Evolutionary conservation across 1,140 invertebrate species (phyloP).

Genomic region (Neuroterus valhalla): DNA sequence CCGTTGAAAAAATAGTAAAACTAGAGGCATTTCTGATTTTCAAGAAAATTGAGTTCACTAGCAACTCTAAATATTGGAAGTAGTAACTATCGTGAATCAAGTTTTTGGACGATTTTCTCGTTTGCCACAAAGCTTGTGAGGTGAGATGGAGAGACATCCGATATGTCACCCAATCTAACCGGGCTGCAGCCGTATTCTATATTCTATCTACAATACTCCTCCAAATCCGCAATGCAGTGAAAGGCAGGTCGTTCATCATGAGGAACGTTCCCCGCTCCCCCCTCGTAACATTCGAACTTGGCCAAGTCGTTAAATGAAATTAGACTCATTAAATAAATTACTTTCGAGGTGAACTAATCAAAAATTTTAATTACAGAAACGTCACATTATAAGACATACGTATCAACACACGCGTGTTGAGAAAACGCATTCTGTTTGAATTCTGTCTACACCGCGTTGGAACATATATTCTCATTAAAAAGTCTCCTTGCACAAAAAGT

Average conservation of each 20-base stretch:
- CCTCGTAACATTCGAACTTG: slow-evolving; percentile 1
- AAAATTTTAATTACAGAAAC: slow-evolving; percentile 42
- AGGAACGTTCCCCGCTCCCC: neutral
- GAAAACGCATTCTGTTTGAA: slow-evolving; percentile 18
- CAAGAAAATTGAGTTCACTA: no score
- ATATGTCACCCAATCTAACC: slow-evolving; percentile 23
- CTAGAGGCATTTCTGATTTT: no score
- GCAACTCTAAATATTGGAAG: no score
- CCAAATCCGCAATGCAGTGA: slow-evolving; percentile 41
- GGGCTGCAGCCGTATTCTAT: neutral
- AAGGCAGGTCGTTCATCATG: slow-evolving; percentile 24
- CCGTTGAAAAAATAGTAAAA: no score
- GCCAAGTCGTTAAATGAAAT: slow-evolving; percentile 36
- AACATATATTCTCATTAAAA: slow-evolving; percentile 28
- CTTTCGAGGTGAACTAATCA: slow-evolving; percentile 35
- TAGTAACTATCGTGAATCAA: no score
- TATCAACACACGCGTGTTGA: neutral
- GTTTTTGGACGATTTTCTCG: no score
- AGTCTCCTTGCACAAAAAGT: neutral
- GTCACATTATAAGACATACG: slow-evolving; percentile 10
- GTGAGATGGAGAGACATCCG: neutral
- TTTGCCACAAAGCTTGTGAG: neutral
- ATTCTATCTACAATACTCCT: slow-evolving; percentile 21
- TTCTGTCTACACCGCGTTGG: slow-evolving; percentile 3
- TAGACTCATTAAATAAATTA: slow-evolving; percentile 40